Evolutionary conservation across 2,888 invertebrate species (phyloP), one percentile per base, ranked within the genome.

Genomic region (Trachelus troglodyta): DNA sequence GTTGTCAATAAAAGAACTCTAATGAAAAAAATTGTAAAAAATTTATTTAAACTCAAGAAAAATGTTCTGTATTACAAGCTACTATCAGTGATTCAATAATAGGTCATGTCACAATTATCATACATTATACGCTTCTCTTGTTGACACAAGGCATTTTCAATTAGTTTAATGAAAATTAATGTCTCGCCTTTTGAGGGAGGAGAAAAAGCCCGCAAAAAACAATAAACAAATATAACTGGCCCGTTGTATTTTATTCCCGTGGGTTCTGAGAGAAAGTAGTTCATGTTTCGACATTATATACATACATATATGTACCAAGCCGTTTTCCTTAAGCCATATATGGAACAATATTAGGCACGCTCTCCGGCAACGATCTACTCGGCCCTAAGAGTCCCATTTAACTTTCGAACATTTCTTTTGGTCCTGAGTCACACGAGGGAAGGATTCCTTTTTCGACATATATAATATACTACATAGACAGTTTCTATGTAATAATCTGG

Each of bases 261-360:
- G 2, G 56, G 56, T 56, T 56, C 23, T 23, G 23, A 56, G 78
- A 75, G 78, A 78, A 78, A 78, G 78, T 78, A 73, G 75, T 71
- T 69, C 56, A 75, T 56, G 30, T 78, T 76, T 78, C 75, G 73
- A 68, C 40, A 75, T 71, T 75, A 69, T 12, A 74, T 34, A 35
- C 12, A 35, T 77, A n/a, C n/a, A n/a, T 30, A 30, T 35, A 34
- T 71, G 31, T 69, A 73, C 73, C 69, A 23, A 73, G 73, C 76
- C 73, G 56, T 73, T 75, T 71, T 75, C 76, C 69, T 34, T 69
- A 73, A 31, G n/a, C 78, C 78, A 76, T 78, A 78, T 76, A 76
- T 71, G 76, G 78, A 76, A 73, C 31, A 78, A 78, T 75, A 77
- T 69, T 75, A 71, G 71, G 34, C 31, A 71, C 71, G 71, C 71